Evolutionary conservation across 2,888 invertebrate species (phyloP).

Genomic region (Lochmaea crataegi): DNA sequence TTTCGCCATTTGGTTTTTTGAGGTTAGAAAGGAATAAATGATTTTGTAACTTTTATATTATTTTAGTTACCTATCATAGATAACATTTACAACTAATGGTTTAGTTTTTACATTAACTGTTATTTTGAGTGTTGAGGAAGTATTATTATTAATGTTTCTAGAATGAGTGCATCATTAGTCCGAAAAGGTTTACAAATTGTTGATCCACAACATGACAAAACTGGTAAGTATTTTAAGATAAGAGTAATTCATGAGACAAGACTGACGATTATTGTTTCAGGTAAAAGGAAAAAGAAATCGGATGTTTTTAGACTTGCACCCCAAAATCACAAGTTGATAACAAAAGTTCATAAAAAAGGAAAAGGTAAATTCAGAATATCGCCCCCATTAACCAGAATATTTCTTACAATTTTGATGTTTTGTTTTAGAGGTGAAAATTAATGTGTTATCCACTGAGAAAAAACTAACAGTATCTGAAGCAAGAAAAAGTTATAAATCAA

Average conservation of each 20-base stretch:
- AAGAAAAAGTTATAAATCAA: conserved; percentile 55
- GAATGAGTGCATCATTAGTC: conserved; percentile 60
- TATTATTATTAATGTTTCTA: conserved; percentile 15
- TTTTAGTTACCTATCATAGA: too few species aligned
- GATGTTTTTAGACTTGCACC: conserved; percentile 53
- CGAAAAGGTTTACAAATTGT: conserved; percentile 59
- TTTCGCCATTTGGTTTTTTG: too few species aligned
- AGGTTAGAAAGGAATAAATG: too few species aligned
- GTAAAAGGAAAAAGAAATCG: conserved; percentile 48
- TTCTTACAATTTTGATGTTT: conserved; percentile 14
- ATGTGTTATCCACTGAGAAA: conserved; percentile 52
- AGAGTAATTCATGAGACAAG: conserved; percentile 35
- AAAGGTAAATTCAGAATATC: conserved; percentile 42
- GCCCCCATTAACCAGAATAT: not conserved
- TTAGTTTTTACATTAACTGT: too few species aligned
- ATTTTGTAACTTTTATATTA: too few species aligned
- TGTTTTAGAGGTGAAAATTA: conserved; percentile 50
- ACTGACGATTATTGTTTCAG: conserved; percentile 30
- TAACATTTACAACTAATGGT: too few species aligned
- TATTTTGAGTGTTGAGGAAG: not conserved
- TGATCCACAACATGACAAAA: conserved; percentile 52
- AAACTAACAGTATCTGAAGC: conserved; percentile 60
- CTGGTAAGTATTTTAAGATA: conserved; percentile 31
- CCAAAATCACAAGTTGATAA: conserved; percentile 53
- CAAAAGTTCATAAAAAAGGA: conserved; percentile 49